Evolutionary conservation across 2,888 invertebrate species (phyloP).

Genomic region (Plebejus melissa): DNA sequence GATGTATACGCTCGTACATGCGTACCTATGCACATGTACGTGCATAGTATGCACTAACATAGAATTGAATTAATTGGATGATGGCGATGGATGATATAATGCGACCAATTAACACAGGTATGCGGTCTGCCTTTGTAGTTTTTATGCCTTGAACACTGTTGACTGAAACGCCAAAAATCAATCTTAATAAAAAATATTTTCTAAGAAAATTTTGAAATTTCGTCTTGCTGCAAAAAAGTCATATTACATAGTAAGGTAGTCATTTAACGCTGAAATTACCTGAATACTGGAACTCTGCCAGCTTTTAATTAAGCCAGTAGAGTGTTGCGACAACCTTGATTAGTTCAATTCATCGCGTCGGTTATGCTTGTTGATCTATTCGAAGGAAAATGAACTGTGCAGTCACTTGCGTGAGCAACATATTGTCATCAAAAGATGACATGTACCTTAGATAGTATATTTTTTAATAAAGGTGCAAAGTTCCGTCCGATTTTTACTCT

Average conservation of each 20-base stretch:
- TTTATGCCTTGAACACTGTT: no score
- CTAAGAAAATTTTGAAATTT: neutral
- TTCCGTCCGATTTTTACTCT: neutral
- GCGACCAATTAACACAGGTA: no score
- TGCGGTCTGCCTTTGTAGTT: no score
- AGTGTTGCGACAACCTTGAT: slow-evolving; percentile 4
- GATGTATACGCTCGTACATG: neutral
- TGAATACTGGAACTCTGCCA: neutral
- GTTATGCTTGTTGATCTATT: neutral
- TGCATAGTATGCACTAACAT: no score
- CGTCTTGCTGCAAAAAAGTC: neutral
- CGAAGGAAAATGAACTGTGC: neutral
- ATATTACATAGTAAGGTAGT: neutral
- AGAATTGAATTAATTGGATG: no score
- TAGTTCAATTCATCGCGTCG: neutral
- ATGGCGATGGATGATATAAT: no score
- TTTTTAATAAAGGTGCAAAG: no score
- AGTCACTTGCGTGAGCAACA: neutral
- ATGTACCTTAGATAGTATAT: no score
- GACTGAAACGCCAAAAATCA: no score
- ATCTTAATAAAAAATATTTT: no score
- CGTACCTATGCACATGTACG: no score
- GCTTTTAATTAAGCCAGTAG: neutral
- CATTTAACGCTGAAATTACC: neutral
- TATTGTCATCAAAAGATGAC: no score